These are phyloP conservation scores for Emydoidea blandingii DNA, from an alignment of 2,797 vertebrate genomes.

Conservation along the genomic window DNA sequence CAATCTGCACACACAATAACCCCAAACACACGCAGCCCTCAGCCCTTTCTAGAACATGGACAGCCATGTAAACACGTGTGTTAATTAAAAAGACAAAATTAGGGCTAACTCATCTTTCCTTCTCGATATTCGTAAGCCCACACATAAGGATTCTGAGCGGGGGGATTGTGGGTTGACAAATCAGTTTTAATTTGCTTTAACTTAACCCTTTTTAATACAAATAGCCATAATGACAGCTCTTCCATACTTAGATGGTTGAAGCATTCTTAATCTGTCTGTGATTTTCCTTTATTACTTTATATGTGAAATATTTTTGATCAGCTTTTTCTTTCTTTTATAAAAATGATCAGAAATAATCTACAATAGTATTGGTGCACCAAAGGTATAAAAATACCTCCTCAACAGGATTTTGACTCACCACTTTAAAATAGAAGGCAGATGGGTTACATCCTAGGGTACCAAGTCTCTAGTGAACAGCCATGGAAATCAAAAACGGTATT, in stretches of 20 bases:
- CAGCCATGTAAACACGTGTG: not conserved
- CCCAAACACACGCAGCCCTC: too few species aligned
- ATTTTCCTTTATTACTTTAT: not conserved
- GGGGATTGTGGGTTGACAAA: not conserved
- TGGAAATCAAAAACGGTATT: too few species aligned
- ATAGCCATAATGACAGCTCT: not conserved
- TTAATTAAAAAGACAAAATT: not conserved
- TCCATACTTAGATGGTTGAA: not conserved
- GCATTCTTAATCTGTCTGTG: not conserved
- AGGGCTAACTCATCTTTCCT: not conserved
- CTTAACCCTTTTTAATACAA: not conserved
- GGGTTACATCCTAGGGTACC: too few species aligned
- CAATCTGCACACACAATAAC: too few species aligned
- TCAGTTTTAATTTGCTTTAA: not conserved
- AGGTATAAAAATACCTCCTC: too few species aligned
- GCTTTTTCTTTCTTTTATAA: not conserved
- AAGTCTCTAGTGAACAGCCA: too few species aligned
- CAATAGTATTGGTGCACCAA: too few species aligned
- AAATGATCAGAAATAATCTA: not conserved
- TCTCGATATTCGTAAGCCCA: not conserved
- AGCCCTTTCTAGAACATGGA: not conserved
- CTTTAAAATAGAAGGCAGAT: too few species aligned
- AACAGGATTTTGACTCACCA: too few species aligned
- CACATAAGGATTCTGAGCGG: not conserved
- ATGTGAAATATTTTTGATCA: not conserved